phyloP scores from a whole-genome alignment of 2,797 vertebrate species.

The Danio aesculapii region DNA sequence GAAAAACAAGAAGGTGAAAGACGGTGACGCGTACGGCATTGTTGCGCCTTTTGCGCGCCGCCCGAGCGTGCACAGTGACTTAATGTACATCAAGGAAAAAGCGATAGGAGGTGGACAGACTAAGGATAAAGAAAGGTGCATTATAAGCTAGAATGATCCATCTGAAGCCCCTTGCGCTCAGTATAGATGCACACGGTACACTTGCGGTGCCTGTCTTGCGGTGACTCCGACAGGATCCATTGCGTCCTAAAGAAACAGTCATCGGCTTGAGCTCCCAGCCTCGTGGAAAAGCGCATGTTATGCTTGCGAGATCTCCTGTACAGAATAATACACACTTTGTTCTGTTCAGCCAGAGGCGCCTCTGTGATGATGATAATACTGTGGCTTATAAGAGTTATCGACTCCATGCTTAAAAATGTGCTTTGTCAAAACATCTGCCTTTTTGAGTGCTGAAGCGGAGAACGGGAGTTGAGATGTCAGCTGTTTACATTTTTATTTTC shows the following conservation, averaged over 20 bases:
- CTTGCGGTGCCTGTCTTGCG: slow-evolving; percentile 21
- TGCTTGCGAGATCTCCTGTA: slow-evolving; percentile 60
- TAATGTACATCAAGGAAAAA: slow-evolving; percentile 96
- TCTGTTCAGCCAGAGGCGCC: slow-evolving; percentile 64
- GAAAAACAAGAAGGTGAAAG: slow-evolving; percentile 85
- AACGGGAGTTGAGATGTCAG: slow-evolving; percentile 51
- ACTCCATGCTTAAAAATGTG: slow-evolving; percentile 65
- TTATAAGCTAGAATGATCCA: slow-evolving; percentile 86
- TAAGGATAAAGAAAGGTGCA: slow-evolving; percentile 93
- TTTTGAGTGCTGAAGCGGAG: slow-evolving; percentile 49
- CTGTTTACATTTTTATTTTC: slow-evolving; percentile 75
- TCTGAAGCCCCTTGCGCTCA: not conserved
- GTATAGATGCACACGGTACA: slow-evolving; percentile 2
- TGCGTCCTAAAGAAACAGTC: slow-evolving; percentile 51
- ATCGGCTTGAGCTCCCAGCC: slow-evolving; percentile 57
- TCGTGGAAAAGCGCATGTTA: slow-evolving; percentile 45
- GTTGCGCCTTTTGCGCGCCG: slow-evolving; percentile 93
- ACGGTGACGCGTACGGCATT: slow-evolving; percentile 89
- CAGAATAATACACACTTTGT: slow-evolving; percentile 71
- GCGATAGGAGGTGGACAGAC: slow-evolving; percentile 84
- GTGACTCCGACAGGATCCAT: slow-evolving; percentile 19
- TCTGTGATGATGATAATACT: slow-evolving; percentile 54
- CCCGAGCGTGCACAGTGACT: slow-evolving; percentile 97
- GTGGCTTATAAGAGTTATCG: slow-evolving; percentile 65
- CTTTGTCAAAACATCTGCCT: slow-evolving; percentile 67